A percentile compares a stretch with the other conserved stretches of the same genome.
phyloP scores from a whole-genome alignment of 2,113 vertebrate species.

The Echinops telfairi region DNA sequence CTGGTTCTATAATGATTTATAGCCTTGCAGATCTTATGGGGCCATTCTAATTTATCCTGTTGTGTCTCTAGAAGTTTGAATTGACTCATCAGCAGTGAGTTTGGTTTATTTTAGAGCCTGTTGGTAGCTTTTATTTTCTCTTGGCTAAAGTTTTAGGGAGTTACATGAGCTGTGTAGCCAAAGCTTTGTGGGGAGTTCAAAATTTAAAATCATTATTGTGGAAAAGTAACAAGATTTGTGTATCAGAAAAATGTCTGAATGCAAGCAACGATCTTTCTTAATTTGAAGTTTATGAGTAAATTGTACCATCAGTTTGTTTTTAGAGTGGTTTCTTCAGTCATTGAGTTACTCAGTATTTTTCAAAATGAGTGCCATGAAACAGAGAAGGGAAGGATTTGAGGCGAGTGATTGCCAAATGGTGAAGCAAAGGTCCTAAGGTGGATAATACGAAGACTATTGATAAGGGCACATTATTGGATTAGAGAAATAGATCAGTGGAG shows the following conservation, averaged over 20 bases:
- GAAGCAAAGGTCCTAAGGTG: neutral
- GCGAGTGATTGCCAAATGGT: neutral
- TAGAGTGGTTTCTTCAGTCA: neutral
- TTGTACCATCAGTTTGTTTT: neutral
- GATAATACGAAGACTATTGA: neutral
- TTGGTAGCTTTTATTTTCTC: neutral
- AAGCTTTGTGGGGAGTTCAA: neutral
- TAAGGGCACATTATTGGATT: neutral
- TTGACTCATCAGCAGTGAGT: neutral
- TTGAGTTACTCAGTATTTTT: constrained; percentile 9
- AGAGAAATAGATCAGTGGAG: neutral
- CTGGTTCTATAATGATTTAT: neutral
- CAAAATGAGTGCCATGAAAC: neutral
- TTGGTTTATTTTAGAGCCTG: neutral
- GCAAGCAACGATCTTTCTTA: neutral
- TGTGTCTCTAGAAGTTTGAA: neutral
- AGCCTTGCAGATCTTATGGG: neutral
- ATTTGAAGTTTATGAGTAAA: constrained; percentile 8
- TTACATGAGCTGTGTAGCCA: neutral
- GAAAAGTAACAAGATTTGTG: neutral
- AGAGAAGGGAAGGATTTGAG: neutral
- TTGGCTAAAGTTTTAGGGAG: neutral
- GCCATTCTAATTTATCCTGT: neutral
- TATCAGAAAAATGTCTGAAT: neutral
- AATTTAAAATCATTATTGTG: neutral